Conservation (phyloP, 2,888 invertebrate species). For the Microplitis manilae region DNA sequence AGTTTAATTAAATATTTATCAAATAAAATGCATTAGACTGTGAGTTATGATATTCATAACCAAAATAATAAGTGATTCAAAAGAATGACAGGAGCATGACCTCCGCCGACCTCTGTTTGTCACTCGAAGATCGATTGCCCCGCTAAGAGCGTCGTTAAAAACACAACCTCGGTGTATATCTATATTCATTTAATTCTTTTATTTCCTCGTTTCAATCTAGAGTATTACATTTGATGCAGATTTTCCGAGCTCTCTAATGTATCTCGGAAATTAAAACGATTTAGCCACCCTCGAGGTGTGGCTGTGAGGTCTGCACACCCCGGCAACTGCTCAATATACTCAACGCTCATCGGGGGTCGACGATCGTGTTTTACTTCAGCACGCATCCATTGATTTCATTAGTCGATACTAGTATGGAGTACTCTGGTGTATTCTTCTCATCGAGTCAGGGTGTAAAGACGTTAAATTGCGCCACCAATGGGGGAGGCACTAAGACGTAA, state of each 20-base stretch:
- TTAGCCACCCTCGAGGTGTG: constrained; percentile 43
- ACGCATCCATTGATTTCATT: constrained; percentile 70
- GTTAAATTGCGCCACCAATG: constrained; percentile 49
- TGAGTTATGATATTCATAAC: neutral
- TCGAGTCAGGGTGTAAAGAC: constrained; percentile 45
- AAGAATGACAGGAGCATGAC: constrained; percentile 52
- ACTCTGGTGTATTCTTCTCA: constrained; percentile 41
- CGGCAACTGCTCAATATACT: constrained; percentile 25
- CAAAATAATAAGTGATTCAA: constrained; percentile 37
- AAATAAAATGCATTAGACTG: neutral
- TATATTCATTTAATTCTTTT: constrained; percentile 4
- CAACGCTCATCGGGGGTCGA: constrained; percentile 48
- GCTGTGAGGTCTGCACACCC: constrained; percentile 30
- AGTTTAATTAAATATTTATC: neutral
- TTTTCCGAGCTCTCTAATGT: constrained; percentile 56
- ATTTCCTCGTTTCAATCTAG: constrained; percentile 22
- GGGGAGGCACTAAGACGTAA: constrained; percentile 30
- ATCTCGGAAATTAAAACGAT: constrained; percentile 65
- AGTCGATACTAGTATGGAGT: constrained; percentile 61
- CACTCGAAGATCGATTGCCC: constrained; percentile 34
- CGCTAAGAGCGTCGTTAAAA: neutral
- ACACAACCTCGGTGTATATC: neutral
- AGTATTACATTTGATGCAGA: constrained; percentile 44
- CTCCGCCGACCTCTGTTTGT: constrained; percentile 37
- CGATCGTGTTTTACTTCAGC: constrained; percentile 66